Evolutionary conservation across 2,888 invertebrate genomes (phyloP).

Genomic region (Phlogophora meticulosa): DNA sequence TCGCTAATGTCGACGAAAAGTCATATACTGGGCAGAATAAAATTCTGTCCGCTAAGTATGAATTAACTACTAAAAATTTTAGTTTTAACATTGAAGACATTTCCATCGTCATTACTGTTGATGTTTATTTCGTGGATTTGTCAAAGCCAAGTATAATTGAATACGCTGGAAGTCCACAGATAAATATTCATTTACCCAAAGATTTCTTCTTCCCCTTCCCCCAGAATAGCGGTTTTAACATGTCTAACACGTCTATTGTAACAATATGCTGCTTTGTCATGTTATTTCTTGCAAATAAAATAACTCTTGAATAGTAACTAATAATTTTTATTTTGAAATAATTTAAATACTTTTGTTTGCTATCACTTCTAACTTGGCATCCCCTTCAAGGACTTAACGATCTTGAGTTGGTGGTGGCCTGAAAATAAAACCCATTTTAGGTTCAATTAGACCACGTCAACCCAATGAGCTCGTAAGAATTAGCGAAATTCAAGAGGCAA

Average conservation of each 20-base stretch:
- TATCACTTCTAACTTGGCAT: slow-evolving; percentile 88
- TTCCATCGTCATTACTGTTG: slow-evolving; percentile 79
- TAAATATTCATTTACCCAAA: slow-evolving; percentile 92
- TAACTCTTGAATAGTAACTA: slow-evolving; percentile 83
- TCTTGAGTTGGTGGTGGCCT: slow-evolving; percentile 83
- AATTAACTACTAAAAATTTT: slow-evolving; percentile 69
- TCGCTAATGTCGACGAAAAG: slow-evolving; percentile 73
- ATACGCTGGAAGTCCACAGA: slow-evolving; percentile 91
- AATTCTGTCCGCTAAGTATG: slow-evolving; percentile 74
- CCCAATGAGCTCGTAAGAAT: slow-evolving; percentile 46
- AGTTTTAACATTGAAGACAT: slow-evolving; percentile 76
- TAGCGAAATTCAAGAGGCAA: slow-evolving; percentile 60
- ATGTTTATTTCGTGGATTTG: slow-evolving; percentile 82
- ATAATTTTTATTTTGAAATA: slow-evolving; percentile 89
- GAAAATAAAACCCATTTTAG: slow-evolving; percentile 85
- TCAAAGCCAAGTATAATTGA: slow-evolving; percentile 76
- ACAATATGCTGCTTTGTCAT: slow-evolving; percentile 59
- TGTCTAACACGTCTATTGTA: slow-evolving; percentile 55
- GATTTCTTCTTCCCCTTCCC: slow-evolving; percentile 94
- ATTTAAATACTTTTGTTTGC: slow-evolving; percentile 89
- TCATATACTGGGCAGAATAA: slow-evolving; percentile 69
- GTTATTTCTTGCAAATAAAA: slow-evolving; percentile 82
- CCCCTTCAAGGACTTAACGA: slow-evolving; percentile 81
- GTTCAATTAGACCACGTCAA: slow-evolving; percentile 57
- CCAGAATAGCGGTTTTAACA: slow-evolving; percentile 69